A percentile compares a stretch with the other conserved stretches of the same genome.
phyloP scores from a whole-genome alignment of 2,113 vertebrate genomes.

The Prionailurus viverrinus region DNA sequence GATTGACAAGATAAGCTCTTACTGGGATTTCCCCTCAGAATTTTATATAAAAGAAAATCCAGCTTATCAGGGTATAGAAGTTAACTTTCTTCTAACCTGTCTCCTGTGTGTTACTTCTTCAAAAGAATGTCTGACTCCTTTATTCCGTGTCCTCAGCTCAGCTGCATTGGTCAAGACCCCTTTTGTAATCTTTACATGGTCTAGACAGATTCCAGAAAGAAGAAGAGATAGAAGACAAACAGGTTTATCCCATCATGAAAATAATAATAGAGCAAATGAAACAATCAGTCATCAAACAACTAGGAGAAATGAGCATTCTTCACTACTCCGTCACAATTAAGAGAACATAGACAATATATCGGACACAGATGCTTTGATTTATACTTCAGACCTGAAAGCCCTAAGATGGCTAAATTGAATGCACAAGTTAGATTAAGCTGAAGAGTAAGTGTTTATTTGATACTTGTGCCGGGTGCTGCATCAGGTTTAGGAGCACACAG shows the following conservation, averaged over 20 bases:
- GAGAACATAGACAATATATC: background rate
- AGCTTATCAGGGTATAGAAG: background rate
- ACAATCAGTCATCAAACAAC: background rate
- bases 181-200: background rate
- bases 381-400: background rate
- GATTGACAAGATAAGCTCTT: background rate
- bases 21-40: background rate
- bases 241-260: background rate
- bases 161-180: background rate
- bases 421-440: background rate
- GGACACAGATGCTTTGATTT: background rate
- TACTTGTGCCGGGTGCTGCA: background rate
- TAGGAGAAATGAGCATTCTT: background rate
- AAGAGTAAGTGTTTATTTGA: background rate
- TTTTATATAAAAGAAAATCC: conserved; percentile 36
- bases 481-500: background rate
- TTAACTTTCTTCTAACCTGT: background rate
- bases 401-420: background rate
- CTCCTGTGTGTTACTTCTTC: background rate
- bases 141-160: background rate
- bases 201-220: background rate
- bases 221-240: background rate
- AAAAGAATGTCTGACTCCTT: background rate
- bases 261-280: background rate
- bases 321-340: background rate